Conservation (phyloP, 2,888 invertebrate genomes). For the Camponotus fellah region DNA sequence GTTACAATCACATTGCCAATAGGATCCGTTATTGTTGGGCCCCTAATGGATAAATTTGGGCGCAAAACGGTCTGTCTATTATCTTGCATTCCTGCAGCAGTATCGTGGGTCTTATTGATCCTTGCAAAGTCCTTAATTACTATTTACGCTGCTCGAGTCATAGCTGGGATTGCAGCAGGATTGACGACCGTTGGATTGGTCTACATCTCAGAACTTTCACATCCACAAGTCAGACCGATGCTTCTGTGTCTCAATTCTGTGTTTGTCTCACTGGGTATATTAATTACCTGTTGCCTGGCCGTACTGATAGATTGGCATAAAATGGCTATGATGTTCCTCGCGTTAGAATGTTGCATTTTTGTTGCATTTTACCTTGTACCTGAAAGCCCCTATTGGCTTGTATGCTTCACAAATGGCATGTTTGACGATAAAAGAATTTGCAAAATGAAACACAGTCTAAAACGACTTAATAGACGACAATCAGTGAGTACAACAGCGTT, state of each 20-base stretch:
- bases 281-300: constrained; percentile 87
- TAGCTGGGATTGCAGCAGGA: constrained; percentile 87
- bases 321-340: constrained; percentile 86
- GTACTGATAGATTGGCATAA: constrained; percentile 86
- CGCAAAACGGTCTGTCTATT: constrained; percentile 86
- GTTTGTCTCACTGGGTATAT: constrained; percentile 88
- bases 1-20: constrained; percentile 87
- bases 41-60: constrained; percentile 88
- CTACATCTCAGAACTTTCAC: constrained; percentile 88
- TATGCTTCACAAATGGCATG: constrained; percentile 84
- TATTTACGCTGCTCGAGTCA: constrained; percentile 87
- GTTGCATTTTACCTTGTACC: constrained; percentile 86
- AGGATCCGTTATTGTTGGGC: constrained; percentile 87
- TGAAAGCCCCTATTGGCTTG: constrained; percentile 88
- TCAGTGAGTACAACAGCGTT: constrained; percentile 77
- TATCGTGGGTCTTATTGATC: constrained; percentile 87
- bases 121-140: constrained; percentile 85
- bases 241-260: constrained; percentile 88
- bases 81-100: constrained; percentile 86
- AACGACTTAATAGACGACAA: constrained; percentile 86
- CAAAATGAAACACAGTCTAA: constrained; percentile 84
- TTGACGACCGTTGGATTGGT: constrained; percentile 87
- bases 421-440: constrained; percentile 67
- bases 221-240: constrained; percentile 87
- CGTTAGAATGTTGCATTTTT: constrained; percentile 82